phyloP scores from a whole-genome alignment of 37 sponge, comb jelly and placozoan genomes.

The Petrosia ficiformis region DNA sequence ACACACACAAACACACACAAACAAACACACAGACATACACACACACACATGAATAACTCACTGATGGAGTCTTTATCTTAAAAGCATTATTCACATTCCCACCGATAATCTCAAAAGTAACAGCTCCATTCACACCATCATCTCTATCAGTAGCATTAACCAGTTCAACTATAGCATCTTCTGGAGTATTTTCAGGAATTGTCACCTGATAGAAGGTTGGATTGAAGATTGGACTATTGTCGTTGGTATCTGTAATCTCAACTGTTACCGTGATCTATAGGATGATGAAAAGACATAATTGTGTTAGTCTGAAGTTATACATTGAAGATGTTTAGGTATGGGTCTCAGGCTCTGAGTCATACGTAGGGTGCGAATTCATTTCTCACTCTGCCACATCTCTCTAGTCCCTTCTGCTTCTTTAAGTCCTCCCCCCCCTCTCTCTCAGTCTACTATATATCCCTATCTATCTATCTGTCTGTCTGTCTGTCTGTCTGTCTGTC shows the following conservation, averaged over 20 bases:
- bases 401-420: too few relatives aligned
- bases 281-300: background rate
- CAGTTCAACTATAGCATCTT: background rate
- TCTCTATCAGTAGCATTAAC: conserved; percentile 34
- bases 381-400: too few relatives aligned
- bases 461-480: too few relatives aligned
- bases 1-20: too few relatives aligned
- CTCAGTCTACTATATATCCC: too few relatives aligned
- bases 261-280: conserved; percentile 7
- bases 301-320: background rate
- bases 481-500: too few relatives aligned
- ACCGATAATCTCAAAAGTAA: conserved; percentile 18
- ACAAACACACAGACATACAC: background rate
- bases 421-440: too few relatives aligned
- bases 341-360: background rate
- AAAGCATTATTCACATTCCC: conserved; percentile 21
- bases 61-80: conserved; percentile 21
- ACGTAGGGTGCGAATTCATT: too few relatives aligned
- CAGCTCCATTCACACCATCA: conserved; percentile 14
- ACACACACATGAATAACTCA: background rate
- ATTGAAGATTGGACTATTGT: conserved; percentile 19
- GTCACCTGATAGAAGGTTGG: background rate
- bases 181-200: conserved; percentile 4
- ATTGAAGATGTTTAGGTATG: background rate
- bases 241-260: conserved; percentile 13